These are phyloP conservation scores for Clostera curtula DNA, from an alignment of 2,888 invertebrate species.

Conservation along the genomic window DNA sequence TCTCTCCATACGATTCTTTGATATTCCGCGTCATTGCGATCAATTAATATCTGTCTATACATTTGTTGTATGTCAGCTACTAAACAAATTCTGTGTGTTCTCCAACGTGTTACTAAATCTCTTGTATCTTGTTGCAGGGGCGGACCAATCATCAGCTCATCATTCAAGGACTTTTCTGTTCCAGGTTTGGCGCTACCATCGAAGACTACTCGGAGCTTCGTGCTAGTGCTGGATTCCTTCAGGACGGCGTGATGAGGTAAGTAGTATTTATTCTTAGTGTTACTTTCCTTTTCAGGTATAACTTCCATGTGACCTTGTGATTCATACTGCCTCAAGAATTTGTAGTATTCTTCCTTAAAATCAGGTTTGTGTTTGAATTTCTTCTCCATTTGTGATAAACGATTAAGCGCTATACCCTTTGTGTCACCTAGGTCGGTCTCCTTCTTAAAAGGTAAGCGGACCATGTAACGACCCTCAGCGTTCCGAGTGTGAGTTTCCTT, in stretches of 20 bases:
- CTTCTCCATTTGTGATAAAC: background rate
- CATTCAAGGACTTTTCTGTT: background rate
- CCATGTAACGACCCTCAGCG: constrained; percentile 11
- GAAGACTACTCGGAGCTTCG: no score
- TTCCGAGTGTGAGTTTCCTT: background rate
- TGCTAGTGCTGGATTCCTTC: no score
- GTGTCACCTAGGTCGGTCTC: background rate
- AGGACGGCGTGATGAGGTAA: no score
- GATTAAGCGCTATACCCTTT: background rate
- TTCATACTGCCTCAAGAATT: background rate
- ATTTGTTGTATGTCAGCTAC: constrained; percentile 15
- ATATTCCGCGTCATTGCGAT: background rate
- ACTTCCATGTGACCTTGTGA: background rate
- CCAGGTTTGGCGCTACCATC: no score
- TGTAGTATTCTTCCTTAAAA: background rate
- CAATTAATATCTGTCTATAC: constrained; percentile 10
- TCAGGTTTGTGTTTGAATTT: background rate
- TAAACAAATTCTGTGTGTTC: constrained; percentile 8
- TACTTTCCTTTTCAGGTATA: background rate
- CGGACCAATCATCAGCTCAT: background rate
- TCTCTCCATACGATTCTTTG: background rate
- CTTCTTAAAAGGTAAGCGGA: background rate
- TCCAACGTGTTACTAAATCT: background rate
- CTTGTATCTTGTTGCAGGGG: background rate
- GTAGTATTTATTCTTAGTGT: background rate